These are phyloP conservation scores for Rachycentron canadum DNA, from an alignment of 2,797 vertebrate species.

Conservation along the genomic window DNA sequence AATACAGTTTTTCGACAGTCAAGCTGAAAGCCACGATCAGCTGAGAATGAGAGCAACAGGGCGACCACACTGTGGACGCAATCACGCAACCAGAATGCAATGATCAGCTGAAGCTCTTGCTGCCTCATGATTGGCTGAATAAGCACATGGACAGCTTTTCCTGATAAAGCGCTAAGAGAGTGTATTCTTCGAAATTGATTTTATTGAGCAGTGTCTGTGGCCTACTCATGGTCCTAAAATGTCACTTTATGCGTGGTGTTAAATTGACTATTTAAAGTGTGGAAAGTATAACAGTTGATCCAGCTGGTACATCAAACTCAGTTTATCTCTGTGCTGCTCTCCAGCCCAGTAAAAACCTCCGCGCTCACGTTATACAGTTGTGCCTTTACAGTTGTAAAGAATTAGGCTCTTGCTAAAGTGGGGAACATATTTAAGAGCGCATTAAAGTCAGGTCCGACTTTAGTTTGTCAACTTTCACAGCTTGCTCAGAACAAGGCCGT, in stretches of 20 bases:
- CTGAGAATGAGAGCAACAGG: no score
- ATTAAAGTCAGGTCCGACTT: slow-evolving; percentile 7
- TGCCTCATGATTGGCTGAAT: no score
- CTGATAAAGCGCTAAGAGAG: no score
- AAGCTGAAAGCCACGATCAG: no score
- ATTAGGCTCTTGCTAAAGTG: slow-evolving; percentile 5
- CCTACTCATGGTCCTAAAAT: background rate
- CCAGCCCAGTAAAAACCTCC: slow-evolving; percentile 2
- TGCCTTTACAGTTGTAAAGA: background rate
- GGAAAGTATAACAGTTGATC: background rate
- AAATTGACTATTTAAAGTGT: background rate
- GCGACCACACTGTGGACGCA: no score
- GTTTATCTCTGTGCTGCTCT: background rate
- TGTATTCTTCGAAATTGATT: background rate
- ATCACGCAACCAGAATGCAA: no score
- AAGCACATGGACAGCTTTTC: no score
- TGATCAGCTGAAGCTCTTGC: no score
- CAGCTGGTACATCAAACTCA: slow-evolving; percentile 1
- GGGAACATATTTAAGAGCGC: slow-evolving; percentile 14
- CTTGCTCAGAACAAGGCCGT: background rate
- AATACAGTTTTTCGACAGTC: no score
- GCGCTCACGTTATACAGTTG: background rate
- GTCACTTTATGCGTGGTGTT: background rate
- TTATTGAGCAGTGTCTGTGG: background rate
- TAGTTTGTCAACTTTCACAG: slow-evolving; percentile 22